Conservation (phyloP, 2,888 invertebrate genomes). For the Standfussiana lucernea region DNA sequence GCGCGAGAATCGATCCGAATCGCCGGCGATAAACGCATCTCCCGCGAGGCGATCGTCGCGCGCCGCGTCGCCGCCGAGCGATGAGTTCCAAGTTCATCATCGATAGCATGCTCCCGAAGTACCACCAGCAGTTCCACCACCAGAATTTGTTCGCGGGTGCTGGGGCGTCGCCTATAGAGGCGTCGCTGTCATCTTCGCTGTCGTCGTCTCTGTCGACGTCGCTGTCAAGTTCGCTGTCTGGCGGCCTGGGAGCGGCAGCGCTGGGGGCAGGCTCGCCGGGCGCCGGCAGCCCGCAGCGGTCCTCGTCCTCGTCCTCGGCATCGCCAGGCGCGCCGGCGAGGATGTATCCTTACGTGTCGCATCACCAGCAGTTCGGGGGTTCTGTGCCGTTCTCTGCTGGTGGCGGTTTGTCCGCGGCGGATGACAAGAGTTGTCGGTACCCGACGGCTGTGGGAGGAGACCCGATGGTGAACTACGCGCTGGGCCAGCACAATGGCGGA, state of each 20-base stretch:
- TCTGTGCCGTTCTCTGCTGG: constrained; percentile 93
- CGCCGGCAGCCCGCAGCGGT: constrained; percentile 92
- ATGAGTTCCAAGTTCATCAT: constrained; percentile 99
- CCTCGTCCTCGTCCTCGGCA: constrained; percentile 92
- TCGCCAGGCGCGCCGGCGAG: constrained; percentile 94
- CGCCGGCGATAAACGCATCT: constrained; percentile 90
- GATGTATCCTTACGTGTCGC: constrained; percentile 98
- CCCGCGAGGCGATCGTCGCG: constrained; percentile 90
- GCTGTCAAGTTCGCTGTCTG: constrained; percentile 91
- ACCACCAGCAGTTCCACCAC: constrained; percentile 94
- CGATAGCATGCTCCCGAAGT: constrained; percentile 99
- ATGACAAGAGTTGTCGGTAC: constrained; percentile 95
- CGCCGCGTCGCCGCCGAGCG: constrained; percentile 92
- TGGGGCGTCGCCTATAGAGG: constrained; percentile 94
- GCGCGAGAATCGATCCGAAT: constrained; percentile 91
- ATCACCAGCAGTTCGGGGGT: constrained; percentile 94
- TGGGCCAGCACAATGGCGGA: constrained; percentile 94
- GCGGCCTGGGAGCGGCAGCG: constrained; percentile 92
- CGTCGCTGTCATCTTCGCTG: constrained; percentile 91
- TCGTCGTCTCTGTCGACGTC: constrained; percentile 91
- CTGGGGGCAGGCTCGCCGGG: constrained; percentile 91
- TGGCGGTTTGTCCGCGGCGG: constrained; percentile 92
- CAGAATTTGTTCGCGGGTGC: constrained; percentile 91
- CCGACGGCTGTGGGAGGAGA: constrained; percentile 92
- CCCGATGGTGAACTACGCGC: constrained; percentile 95